Evolutionary conservation across 2,888 invertebrate species (phyloP).

Genomic region (Erannis defoliaria): DNA sequence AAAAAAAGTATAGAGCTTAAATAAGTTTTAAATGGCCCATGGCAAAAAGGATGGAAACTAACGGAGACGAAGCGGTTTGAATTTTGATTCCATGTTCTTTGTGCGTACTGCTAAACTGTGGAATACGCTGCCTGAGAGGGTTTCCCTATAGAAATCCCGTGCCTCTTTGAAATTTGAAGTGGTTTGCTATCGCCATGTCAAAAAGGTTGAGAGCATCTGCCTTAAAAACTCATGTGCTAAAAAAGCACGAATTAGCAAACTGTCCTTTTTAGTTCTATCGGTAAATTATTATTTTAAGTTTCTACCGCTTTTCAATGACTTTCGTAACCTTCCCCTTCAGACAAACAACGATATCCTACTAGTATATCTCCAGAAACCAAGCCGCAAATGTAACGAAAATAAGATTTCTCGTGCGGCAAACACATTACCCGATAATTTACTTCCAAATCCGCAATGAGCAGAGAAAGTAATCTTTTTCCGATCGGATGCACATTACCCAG

Average conservation of each 20-base stretch:
- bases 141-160: no score
- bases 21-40: no score
- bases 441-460: constrained; percentile 39
- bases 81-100: no score
- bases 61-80: no score
- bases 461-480: constrained; percentile 45
- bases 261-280: not conserved
- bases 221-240: no score
- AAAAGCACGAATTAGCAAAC: not conserved
- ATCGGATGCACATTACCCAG: constrained; percentile 40
- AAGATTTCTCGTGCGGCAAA: constrained; percentile 37
- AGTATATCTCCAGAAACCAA: constrained; percentile 25
- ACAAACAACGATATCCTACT: not conserved
- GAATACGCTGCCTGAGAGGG: no score
- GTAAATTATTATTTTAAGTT: not conserved
- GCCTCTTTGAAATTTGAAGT: no score
- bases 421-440: constrained; percentile 43
- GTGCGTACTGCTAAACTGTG: no score
- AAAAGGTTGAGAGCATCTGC: no score
- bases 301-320: not conserved
- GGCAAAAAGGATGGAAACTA: no score
- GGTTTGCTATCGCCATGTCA: no score
- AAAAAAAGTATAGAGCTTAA: no score
- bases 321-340: not conserved
- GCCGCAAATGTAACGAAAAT: constrained; percentile 22